Conservation (phyloP, 2,113 vertebrate genomes). For the Empidonax traillii region DNA sequence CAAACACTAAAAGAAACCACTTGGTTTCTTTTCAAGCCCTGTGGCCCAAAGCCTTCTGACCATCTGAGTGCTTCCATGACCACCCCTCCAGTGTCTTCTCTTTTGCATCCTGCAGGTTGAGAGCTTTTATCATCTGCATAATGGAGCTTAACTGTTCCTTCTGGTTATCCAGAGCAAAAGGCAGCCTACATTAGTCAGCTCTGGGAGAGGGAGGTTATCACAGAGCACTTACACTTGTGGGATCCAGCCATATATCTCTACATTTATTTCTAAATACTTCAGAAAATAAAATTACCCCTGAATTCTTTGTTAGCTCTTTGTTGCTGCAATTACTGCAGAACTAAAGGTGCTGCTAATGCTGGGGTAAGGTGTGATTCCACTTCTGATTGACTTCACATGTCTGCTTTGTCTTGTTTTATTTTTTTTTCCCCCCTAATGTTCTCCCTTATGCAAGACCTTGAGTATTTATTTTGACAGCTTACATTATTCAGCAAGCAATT, state of each 20-base stretch:
- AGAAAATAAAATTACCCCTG: background rate
- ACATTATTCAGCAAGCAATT: constrained; percentile 68
- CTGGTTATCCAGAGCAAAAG: background rate
- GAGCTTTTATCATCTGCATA: background rate
- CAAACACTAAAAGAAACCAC: background rate
- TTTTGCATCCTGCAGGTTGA: background rate
- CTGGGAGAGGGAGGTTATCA: background rate
- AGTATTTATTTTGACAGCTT: constrained; percentile 68
- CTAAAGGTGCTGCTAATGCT: background rate
- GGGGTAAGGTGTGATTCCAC: background rate
- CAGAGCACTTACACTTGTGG: background rate
- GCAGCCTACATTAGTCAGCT: background rate
- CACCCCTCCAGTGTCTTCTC: background rate
- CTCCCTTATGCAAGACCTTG: constrained; percentile 55
- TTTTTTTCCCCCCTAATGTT: background rate
- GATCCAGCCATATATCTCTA: background rate
- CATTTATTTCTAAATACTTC: background rate
- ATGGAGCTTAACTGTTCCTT: background rate
- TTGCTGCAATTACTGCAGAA: background rate
- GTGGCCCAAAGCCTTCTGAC: background rate
- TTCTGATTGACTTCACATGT: constrained; percentile 41
- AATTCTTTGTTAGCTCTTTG: background rate
- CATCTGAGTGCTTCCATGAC: background rate
- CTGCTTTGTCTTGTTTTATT: background rate
- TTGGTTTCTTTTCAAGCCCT: background rate